Percentiles rank a stretch among this genome's conserved stretches.
These are phyloP conservation scores for Leptopilina boulardi DNA, from an alignment of 1,140 invertebrate species.

Conservation along the genomic window DNA sequence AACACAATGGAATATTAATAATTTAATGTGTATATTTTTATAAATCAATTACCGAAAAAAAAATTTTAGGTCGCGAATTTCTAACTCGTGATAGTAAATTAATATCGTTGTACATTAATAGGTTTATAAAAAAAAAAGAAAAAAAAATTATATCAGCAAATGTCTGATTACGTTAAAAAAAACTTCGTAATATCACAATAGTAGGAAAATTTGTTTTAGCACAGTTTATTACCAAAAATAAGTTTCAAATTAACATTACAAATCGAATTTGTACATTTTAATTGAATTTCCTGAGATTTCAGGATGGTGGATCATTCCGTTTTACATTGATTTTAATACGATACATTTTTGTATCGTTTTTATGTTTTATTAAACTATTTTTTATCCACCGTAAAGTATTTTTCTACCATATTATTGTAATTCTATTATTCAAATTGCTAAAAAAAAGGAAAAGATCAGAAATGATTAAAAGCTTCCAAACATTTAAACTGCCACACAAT, in stretches of 20 bases:
- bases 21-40: constrained; percentile 33
- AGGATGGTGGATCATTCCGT: constrained; percentile 31
- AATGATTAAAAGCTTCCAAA: background rate
- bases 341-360: constrained; percentile 11
- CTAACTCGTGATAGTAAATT: constrained; percentile 22
- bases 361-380: background rate
- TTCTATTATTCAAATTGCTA: background rate
- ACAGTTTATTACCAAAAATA: constrained; percentile 10
- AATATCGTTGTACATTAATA: constrained; percentile 24
- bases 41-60: constrained; percentile 16
- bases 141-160: too few relatives aligned
- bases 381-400: background rate
- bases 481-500: constrained; percentile 9
- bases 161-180: background rate
- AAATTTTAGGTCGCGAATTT: constrained; percentile 6
- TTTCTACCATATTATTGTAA: background rate
- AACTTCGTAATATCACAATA: background rate
- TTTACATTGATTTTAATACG: constrained; percentile 2
- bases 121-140: background rate
- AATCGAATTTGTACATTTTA: constrained; percentile 27
- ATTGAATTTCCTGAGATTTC: background rate
- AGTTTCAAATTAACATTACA: background rate
- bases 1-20: background rate
- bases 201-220: background rate
- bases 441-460: background rate